These are phyloP conservation scores for Tenthredo mesomela DNA, from an alignment of 2,888 invertebrate genomes.

Conservation along the genomic window DNA sequence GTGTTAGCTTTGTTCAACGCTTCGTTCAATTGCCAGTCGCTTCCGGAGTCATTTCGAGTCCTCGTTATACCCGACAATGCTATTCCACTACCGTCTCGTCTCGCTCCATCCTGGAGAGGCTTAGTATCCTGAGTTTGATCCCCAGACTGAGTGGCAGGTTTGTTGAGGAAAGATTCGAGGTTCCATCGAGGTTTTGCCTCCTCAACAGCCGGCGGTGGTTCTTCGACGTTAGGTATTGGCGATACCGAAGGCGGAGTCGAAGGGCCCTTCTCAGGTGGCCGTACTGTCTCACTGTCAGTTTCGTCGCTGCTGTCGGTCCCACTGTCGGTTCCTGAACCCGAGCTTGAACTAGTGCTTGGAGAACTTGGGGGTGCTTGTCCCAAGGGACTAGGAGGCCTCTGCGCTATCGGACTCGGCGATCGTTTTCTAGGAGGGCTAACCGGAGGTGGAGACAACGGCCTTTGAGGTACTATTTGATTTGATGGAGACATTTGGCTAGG, in stretches of 20 bases:
- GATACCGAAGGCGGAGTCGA: conserved; percentile 68
- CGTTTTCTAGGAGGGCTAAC: conserved; percentile 60
- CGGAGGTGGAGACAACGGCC: conserved; percentile 62
- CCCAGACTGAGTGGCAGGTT: conserved; percentile 67
- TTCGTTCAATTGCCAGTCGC: conserved; percentile 73
- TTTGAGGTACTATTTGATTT: conserved; percentile 16
- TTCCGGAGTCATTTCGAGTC: conserved; percentile 61
- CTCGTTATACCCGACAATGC: conserved; percentile 57
- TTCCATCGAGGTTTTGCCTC: conserved; percentile 78
- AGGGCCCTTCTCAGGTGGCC: conserved; percentile 60
- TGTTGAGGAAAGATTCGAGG: conserved; percentile 74
- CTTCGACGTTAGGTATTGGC: conserved; percentile 66
- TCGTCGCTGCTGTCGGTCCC: conserved; percentile 82
- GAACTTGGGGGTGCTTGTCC: conserved; percentile 78
- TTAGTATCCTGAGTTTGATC: conserved; percentile 68
- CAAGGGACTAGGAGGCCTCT: conserved; percentile 78
- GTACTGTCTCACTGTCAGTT: conserved; percentile 77
- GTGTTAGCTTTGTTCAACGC: conserved; percentile 76
- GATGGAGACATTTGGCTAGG: conserved; percentile 58
- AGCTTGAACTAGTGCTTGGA: conserved; percentile 82
- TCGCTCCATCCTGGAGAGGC: conserved; percentile 64
- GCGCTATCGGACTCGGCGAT: conserved; percentile 70
- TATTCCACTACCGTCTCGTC: conserved; percentile 70
- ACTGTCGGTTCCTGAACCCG: conserved; percentile 83
- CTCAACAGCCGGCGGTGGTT: conserved; percentile 75